Conservation (phyloP, 2,113 vertebrate genomes). For the Scomber colias region DNA sequence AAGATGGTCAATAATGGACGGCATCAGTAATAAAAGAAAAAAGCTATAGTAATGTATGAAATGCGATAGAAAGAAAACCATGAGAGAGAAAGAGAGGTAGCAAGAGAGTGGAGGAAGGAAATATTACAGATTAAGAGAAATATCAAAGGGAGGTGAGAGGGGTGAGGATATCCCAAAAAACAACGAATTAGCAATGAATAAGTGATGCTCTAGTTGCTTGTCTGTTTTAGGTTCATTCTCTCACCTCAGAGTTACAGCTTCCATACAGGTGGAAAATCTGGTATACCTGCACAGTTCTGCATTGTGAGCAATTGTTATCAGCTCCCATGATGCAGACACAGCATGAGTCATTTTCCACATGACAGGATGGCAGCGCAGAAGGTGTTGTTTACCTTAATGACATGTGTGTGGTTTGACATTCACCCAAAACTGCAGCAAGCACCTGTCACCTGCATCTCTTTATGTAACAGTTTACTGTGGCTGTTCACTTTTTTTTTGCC, state of each 20-base stretch:
- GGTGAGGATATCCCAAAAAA: neutral
- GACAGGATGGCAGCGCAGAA: constrained; percentile 22
- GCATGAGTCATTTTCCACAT: constrained; percentile 22
- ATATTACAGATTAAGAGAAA: neutral
- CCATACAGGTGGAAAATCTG: neutral
- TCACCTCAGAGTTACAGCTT: neutral
- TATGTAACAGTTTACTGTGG: neutral
- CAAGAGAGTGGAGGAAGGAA: neutral
- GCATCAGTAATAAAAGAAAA: constrained; percentile 8
- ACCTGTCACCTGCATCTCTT: constrained; percentile 19
- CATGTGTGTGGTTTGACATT: constrained; percentile 19
- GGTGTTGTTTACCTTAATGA: constrained; percentile 55
- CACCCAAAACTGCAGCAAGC: neutral
- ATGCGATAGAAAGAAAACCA: neutral
- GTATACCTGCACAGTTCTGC: neutral
- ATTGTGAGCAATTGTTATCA: constrained; percentile 1
- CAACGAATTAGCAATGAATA: constrained; percentile 5
- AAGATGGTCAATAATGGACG: constrained; percentile 18
- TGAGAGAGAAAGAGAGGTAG: neutral
- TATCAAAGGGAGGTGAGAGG: neutral
- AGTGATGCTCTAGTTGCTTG: neutral
- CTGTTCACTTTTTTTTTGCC: neutral
- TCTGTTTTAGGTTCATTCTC: neutral
- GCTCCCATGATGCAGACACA: neutral
- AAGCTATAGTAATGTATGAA: neutral